Evolutionary conservation across 2,888 invertebrate genomes (phyloP).

Genomic region (Pyrocoelia pectoralis): DNA sequence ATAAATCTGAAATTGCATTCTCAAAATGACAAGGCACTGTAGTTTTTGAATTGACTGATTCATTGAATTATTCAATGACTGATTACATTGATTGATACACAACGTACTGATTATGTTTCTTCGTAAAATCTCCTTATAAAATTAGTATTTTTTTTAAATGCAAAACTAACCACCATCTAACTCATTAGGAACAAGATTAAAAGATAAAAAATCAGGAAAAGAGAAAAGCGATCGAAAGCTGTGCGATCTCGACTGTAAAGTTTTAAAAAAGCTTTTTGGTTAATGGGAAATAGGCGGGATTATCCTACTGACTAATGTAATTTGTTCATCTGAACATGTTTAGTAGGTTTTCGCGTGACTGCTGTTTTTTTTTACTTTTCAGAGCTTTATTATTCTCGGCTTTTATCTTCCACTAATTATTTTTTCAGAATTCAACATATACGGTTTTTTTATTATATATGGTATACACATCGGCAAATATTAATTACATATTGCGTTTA

Average conservation of each 20-base stretch:
- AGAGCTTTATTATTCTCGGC: slow-evolving; percentile 58
- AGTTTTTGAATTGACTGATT: not conserved
- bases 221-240: slow-evolving; percentile 39
- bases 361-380: slow-evolving; percentile 47
- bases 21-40: not conserved
- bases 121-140: too few species aligned
- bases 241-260: slow-evolving; percentile 40
- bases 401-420: slow-evolving; percentile 60
- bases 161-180: slow-evolving; percentile 27
- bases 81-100: too few species aligned
- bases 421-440: slow-evolving; percentile 54
- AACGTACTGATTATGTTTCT: too few species aligned
- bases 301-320: slow-evolving; percentile 58
- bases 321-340: slow-evolving; percentile 60
- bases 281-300: slow-evolving; percentile 59
- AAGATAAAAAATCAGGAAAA: slow-evolving; percentile 33
- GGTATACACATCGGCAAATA: slow-evolving; percentile 28
- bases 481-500: slow-evolving; percentile 44
- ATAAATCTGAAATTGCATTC: too few species aligned
- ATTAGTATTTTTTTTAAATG: too few species aligned
- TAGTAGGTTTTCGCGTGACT: slow-evolving; percentile 60
- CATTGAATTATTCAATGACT: too few species aligned
- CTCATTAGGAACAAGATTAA: slow-evolving; percentile 26
- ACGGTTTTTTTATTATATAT: slow-evolving; percentile 35
- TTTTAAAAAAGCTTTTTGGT: slow-evolving; percentile 59